Conservation (phyloP, 2,888 invertebrate genomes). For the Leucozona laternaria region DNA sequence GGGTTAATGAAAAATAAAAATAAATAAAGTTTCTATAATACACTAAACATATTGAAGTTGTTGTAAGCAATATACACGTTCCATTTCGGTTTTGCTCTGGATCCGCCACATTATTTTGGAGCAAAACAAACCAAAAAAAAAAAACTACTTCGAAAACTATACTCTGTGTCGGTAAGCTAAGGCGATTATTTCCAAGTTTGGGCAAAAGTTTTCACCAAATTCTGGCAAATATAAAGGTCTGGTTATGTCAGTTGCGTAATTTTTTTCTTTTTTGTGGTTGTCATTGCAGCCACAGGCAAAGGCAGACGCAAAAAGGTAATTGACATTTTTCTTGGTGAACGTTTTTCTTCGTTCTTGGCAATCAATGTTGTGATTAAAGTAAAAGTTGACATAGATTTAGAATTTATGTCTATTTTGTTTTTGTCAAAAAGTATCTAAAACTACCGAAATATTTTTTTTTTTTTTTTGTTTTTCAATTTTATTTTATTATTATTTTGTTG, state of each 20-base stretch:
- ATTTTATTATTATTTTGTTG: not conserved
- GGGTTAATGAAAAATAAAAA: slow-evolving; percentile 50
- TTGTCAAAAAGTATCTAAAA: slow-evolving; percentile 1
- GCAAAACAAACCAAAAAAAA: not conserved
- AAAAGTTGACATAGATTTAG: slow-evolving; percentile 33
- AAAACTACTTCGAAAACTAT: slow-evolving; percentile 15
- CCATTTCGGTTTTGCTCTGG: not conserved
- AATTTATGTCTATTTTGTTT: slow-evolving; percentile 25
- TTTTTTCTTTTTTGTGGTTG: slow-evolving; percentile 31
- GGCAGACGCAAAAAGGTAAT: slow-evolving; percentile 51
- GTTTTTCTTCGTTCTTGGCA: slow-evolving; percentile 41
- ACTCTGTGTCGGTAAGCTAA: slow-evolving; percentile 2
- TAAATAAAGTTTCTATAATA: slow-evolving; percentile 28
- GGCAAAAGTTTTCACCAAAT: slow-evolving; percentile 35
- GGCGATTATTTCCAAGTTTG: slow-evolving; percentile 54
- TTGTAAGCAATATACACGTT: not conserved
- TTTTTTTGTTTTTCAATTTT: not conserved
- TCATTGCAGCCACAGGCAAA: slow-evolving; percentile 20
- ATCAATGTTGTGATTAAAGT: slow-evolving; percentile 23
- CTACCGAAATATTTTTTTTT: not conserved
- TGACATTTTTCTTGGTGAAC: slow-evolving; percentile 36
- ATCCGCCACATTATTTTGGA: slow-evolving; percentile 1
- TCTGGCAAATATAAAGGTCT: slow-evolving; percentile 43
- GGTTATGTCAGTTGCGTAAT: slow-evolving; percentile 61
- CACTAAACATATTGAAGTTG: not conserved